phyloP scores from a whole-genome alignment of 35 echinoderm and acorn worm species.

The Apostichopus japonicus region DNA sequence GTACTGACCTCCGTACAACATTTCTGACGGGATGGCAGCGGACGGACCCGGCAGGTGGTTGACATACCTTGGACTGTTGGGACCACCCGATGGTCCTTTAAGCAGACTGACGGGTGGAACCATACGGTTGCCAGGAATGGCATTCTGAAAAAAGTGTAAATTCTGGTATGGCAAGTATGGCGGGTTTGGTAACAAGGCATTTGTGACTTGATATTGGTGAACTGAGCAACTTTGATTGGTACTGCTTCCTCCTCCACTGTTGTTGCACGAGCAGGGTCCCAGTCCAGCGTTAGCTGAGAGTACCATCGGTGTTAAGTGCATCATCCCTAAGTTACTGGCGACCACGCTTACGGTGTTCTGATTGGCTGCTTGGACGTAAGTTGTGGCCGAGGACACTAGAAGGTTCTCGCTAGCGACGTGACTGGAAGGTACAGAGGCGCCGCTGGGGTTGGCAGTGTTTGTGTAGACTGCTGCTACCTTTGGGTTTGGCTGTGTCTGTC shows the following conservation, averaged over 20 bases:
- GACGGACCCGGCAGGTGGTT: slow-evolving; percentile 44
- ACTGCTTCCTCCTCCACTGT: slow-evolving; percentile 16
- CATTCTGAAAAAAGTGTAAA: slow-evolving; percentile 78
- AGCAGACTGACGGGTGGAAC: slow-evolving; percentile 63
- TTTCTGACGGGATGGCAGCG: slow-evolving; percentile 60
- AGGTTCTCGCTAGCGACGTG: slow-evolving; percentile 30
- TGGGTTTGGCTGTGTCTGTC: background rate
- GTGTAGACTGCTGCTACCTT: slow-evolving; percentile 2
- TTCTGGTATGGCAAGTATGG: slow-evolving; percentile 72
- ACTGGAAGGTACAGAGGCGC: slow-evolving; percentile 12
- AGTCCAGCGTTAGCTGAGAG: background rate
- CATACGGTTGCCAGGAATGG: slow-evolving; percentile 31
- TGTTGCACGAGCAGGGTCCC: slow-evolving; percentile 15
- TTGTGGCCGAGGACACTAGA: background rate
- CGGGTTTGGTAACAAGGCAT: slow-evolving; percentile 61
- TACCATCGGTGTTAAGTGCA: slow-evolving; percentile 34
- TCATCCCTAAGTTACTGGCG: slow-evolving; percentile 35
- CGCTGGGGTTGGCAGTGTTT: background rate
- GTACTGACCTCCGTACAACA: slow-evolving; percentile 66
- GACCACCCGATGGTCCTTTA: slow-evolving; percentile 46
- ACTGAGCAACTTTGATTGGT: slow-evolving; percentile 30
- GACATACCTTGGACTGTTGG: slow-evolving; percentile 40
- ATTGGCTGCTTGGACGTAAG: slow-evolving; percentile 52
- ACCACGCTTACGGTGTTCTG: slow-evolving; percentile 48
- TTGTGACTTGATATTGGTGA: slow-evolving; percentile 44